A percentile compares a stretch with the other conserved stretches of the same genome.
Evolutionary conservation across 2,888 invertebrate genomes (phyloP).

Genomic region (Megamerina dolium): DNA sequence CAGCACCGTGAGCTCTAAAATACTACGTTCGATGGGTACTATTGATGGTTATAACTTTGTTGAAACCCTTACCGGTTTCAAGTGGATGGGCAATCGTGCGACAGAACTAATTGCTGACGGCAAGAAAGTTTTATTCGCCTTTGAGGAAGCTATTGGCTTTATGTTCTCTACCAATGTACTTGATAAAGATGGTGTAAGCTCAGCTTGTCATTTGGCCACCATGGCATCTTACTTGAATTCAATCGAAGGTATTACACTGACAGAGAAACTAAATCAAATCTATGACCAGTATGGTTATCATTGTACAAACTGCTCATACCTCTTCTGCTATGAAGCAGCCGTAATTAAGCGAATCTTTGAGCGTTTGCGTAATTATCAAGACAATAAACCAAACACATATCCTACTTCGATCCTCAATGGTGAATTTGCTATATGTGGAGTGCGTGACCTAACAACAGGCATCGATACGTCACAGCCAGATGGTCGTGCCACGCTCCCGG

Average conservation of each 20-base stretch:
- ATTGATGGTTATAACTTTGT: conserved; percentile 69
- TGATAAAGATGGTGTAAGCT: conserved; percentile 95
- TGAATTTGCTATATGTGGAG: conserved; percentile 59
- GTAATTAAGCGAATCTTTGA: conserved; percentile 72
- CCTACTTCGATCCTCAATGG: conserved; percentile 60
- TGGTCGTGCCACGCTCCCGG: conserved; percentile 64
- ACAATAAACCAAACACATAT: conserved; percentile 56
- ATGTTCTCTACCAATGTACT: conserved; percentile 86
- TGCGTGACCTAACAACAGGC: conserved; percentile 85
- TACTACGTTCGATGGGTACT: conserved; percentile 73
- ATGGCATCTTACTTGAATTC: conserved; percentile 64
- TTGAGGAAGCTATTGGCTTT: conserved; percentile 97
- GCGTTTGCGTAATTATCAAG: conserved; percentile 66
- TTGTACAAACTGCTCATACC: conserved; percentile 82
- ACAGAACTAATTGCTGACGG: conserved; percentile 64
- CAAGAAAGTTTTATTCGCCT: conserved; percentile 83
- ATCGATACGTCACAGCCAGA: conserved; percentile 65
- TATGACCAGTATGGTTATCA: conserved; percentile 87
- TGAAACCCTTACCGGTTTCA: conserved; percentile 97
- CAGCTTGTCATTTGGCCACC: conserved; percentile 74
- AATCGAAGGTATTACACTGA: conserved; percentile 54
- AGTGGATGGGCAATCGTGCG: conserved; percentile 95
- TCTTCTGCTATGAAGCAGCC: conserved; percentile 70
- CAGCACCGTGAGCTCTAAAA: conserved; percentile 95
- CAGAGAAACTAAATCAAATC: conserved; percentile 64